A percentile compares a stretch with the other conserved stretches of the same genome.
These are phyloP conservation scores for Neosilurus mollespiculum DNA, from an alignment of 2,797 vertebrate genomes.

Conservation along the genomic window DNA sequence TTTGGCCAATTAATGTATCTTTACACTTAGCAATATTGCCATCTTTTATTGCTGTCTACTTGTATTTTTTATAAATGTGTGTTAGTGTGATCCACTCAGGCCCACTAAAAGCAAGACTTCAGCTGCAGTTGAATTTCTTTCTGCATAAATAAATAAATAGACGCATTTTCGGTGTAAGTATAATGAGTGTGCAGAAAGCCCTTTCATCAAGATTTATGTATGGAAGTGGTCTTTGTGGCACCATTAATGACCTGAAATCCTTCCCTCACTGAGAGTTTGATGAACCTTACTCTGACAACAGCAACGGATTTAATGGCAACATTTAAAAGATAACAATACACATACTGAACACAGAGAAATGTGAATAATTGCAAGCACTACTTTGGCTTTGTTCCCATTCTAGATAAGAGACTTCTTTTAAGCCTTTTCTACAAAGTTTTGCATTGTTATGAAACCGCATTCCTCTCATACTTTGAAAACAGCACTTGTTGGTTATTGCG, in stretches of 20 bases:
- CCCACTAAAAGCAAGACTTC: conserved; percentile 5
- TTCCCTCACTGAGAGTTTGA: conserved; percentile 24
- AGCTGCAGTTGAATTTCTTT: conserved; percentile 12
- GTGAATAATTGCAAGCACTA: not conserved
- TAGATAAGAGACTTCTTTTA: not conserved
- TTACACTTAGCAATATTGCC: not conserved
- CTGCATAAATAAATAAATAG: conserved; percentile 29
- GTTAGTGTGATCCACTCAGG: not conserved
- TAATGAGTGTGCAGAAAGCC: conserved; percentile 34
- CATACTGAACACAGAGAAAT: not conserved
- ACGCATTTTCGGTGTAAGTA: conserved; percentile 10
- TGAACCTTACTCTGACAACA: conserved; percentile 32
- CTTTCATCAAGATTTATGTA: conserved; percentile 34
- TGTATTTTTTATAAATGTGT: conserved; percentile 1
- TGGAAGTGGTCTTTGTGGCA: conserved; percentile 29
- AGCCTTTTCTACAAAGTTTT: conserved; percentile 4
- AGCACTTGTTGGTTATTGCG: conserved; percentile 6
- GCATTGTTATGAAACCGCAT: conserved; percentile 18
- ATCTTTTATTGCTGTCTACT: not conserved
- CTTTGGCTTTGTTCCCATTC: not conserved
- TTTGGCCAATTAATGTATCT: conserved; percentile 1
- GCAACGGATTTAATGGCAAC: conserved; percentile 2
- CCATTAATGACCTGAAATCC: conserved; percentile 45
- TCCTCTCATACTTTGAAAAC: not conserved
- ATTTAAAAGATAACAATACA: conserved; percentile 9